Percentiles rank a stretch among this genome's conserved stretches.
These are phyloP conservation scores for Aphrocallistes beatrix DNA, from an alignment of 37 sponge, comb jelly and placozoan species.

Conservation along the genomic window DNA sequence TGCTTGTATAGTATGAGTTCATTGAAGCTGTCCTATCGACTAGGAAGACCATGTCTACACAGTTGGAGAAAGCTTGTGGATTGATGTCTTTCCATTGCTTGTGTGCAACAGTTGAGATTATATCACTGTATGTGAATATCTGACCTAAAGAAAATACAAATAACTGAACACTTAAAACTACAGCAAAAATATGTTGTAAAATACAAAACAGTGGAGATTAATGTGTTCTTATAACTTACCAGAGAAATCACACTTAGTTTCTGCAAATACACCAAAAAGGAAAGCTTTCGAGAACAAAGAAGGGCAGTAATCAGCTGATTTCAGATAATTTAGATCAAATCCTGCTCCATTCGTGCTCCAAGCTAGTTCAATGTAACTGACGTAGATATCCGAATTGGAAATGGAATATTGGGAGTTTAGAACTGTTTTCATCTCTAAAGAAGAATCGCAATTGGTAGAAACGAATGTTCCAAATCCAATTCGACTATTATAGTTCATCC, in stretches of 20 bases:
- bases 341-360: not conserved
- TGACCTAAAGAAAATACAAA: not conserved
- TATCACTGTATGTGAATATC: not conserved
- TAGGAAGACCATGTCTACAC: not conserved
- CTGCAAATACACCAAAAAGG: not conserved
- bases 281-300: not conserved
- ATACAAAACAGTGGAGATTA: too few relatives aligned
- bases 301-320: not conserved
- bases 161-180: too few relatives aligned
- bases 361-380: not conserved
- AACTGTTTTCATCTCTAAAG: not conserved
- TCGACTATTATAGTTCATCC: not conserved
- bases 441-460: not conserved
- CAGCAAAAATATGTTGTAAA: too few relatives aligned
- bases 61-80: conserved; percentile 7
- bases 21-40: not conserved
- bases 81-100: not conserved
- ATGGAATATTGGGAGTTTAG: not conserved
- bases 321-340: not conserved
- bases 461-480: not conserved
- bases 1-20: not conserved
- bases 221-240: too few relatives aligned
- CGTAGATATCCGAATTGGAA: not conserved
- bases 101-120: not conserved
- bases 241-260: not conserved